A percentile compares a stretch with the other conserved stretches of the same genome.
These are phyloP conservation scores for Trachurus trachurus DNA, from an alignment of 2,797 vertebrate species.

Conservation along the genomic window DNA sequence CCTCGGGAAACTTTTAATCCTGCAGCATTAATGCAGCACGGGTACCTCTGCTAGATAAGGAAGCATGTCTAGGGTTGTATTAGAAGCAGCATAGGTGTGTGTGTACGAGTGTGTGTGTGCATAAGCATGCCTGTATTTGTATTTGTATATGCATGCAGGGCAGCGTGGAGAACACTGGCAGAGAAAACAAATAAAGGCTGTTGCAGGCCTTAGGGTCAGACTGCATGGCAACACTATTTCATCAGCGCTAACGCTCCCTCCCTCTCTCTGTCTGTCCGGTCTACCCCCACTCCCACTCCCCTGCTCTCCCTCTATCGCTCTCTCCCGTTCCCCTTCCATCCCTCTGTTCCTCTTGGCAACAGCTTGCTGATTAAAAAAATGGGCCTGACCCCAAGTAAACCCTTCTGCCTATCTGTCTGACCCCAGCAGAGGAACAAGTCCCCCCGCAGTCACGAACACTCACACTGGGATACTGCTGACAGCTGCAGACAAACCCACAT, in stretches of 20 bases:
- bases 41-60: slow-evolving; percentile 57
- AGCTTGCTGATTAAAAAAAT: slow-evolving; percentile 77
- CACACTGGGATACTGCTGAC: slow-evolving; percentile 54
- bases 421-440: slow-evolving; percentile 53
- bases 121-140: slow-evolving; percentile 31
- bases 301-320: slow-evolving; percentile 9
- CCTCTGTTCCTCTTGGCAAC: slow-evolving; percentile 65
- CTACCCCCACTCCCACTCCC: background rate
- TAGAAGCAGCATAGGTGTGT: slow-evolving; percentile 31
- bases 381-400: slow-evolving; percentile 70
- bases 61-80: slow-evolving; percentile 36
- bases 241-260: slow-evolving; percentile 62
- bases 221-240: slow-evolving; percentile 68
- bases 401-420: slow-evolving; percentile 66
- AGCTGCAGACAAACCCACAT: slow-evolving; percentile 57
- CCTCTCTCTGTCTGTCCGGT: slow-evolving; percentile 37
- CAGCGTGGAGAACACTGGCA: slow-evolving; percentile 14
- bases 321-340: slow-evolving; percentile 38
- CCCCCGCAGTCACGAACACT: slow-evolving; percentile 48
- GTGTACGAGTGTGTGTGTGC: slow-evolving; percentile 7
- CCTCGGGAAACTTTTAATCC: slow-evolving; percentile 64
- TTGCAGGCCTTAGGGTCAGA: slow-evolving; percentile 69
- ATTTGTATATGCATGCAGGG: slow-evolving; percentile 42
- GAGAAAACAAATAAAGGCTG: slow-evolving; percentile 64
- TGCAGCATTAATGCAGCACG: slow-evolving; percentile 62